Evolutionary conservation across 92 coral and sea anemone genomes (phyloP).

Genomic region (Pocillopora meandrina): DNA sequence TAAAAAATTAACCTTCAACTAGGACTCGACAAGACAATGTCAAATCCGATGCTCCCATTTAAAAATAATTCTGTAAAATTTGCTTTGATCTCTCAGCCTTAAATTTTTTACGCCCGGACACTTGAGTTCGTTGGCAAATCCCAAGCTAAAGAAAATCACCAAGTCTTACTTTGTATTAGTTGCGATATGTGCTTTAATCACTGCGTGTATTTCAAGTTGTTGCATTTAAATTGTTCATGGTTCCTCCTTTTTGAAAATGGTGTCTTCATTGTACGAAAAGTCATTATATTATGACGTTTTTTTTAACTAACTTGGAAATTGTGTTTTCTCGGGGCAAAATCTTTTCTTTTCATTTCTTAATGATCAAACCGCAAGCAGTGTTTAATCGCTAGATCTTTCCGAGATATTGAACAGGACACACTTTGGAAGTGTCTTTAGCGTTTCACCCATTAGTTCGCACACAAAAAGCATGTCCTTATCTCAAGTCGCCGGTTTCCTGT

Average conservation of each 20-base stretch:
- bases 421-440: constrained; percentile 6
- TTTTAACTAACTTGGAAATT: background rate
- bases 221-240: background rate
- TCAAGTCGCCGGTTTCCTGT: constrained; percentile 7
- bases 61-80: background rate
- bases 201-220: background rate
- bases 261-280: constrained; percentile 3
- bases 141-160: constrained; percentile 1
- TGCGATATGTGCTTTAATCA: constrained; percentile 18
- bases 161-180: constrained; percentile 16
- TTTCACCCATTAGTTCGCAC: constrained; percentile 1
- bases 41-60: background rate
- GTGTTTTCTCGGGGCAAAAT: background rate
- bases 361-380: constrained; percentile 48
- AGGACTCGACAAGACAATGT: constrained; percentile 5
- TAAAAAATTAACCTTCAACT: constrained; percentile 22
- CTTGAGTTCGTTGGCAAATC: background rate
- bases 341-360: constrained; percentile 28
- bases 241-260: background rate
- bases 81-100: background rate
- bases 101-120: background rate
- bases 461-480: constrained; percentile 23
- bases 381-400: constrained; percentile 33
- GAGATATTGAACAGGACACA: constrained; percentile 25
- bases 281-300: background rate